Percentiles rank a stretch among this genome's conserved stretches.
These are phyloP conservation scores for Drosophila algonquin DNA, from an alignment of 2,888 invertebrate genomes.

Conservation along the genomic window DNA sequence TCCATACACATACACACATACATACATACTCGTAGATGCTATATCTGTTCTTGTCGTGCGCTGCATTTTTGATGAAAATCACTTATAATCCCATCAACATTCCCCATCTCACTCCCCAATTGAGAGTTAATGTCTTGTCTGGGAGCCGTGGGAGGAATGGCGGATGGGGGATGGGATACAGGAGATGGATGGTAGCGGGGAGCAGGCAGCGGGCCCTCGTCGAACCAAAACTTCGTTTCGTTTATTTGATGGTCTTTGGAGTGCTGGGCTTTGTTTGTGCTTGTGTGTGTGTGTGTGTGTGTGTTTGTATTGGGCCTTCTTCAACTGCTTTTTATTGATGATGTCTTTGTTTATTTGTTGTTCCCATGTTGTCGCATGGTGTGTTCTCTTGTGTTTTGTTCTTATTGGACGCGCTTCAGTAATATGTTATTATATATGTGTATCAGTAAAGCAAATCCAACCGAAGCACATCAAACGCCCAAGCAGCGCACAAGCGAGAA, in stretches of 20 bases:
- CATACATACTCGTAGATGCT: background rate
- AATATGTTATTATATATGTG: conserved; percentile 67
- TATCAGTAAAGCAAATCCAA: conserved; percentile 54
- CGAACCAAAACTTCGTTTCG: conserved; percentile 15
- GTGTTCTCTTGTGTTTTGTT: conserved; percentile 62
- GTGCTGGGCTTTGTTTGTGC: conserved; percentile 9
- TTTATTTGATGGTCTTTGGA: conserved; percentile 22
- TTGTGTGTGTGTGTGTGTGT: conserved; percentile 3
- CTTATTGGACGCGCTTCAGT: conserved; percentile 71
- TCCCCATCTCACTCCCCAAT: conserved; percentile 60
- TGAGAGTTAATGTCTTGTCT: conserved; percentile 48
- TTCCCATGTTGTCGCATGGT: conserved; percentile 68
- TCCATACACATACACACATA: conserved; percentile 4
- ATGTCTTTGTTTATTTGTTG: conserved; percentile 77
- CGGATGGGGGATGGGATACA: background rate
- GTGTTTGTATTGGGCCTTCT: conserved; percentile 54
- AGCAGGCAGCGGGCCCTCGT: conserved; percentile 15
- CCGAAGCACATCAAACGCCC: conserved; percentile 74
- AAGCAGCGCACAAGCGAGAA: conserved; percentile 49
- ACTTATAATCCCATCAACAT: conserved; percentile 78
- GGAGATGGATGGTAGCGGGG: background rate
- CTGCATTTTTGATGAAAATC: conserved; percentile 79
- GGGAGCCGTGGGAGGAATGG: conserved; percentile 13
- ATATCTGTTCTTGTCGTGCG: conserved; percentile 69
- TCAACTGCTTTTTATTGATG: conserved; percentile 72